Percentiles rank a stretch among this genome's conserved stretches.
Conservation (phyloP, 2,888 invertebrate species). For the Thelaira solivaga region DNA sequence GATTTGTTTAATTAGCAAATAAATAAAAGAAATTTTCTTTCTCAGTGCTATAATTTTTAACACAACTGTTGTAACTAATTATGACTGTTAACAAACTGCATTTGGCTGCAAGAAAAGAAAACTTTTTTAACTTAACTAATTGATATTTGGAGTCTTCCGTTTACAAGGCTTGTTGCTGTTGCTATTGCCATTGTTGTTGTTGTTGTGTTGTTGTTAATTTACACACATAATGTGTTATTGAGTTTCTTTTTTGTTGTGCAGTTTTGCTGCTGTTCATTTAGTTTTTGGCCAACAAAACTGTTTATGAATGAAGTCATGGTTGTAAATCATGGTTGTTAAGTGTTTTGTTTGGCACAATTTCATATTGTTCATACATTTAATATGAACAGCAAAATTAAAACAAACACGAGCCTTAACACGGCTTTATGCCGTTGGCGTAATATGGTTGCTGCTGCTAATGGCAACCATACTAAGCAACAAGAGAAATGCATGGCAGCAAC, state of each 20-base stretch:
- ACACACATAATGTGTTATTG: conserved; percentile 15
- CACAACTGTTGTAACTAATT: background rate
- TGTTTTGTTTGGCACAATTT: too few relatives aligned
- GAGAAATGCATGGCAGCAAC: too few relatives aligned
- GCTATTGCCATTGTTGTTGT: too few relatives aligned
- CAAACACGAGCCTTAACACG: conserved; percentile 24
- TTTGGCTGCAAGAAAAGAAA: background rate
- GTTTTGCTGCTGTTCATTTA: too few relatives aligned
- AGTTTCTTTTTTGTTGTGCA: background rate
- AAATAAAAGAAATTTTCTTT: background rate
- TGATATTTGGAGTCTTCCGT: conserved; percentile 41
- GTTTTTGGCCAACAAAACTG: conserved; percentile 21
- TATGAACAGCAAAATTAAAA: background rate
- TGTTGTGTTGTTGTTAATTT: conserved; percentile 27
- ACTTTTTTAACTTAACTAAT: conserved; percentile 24
- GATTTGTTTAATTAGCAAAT: too few relatives aligned
- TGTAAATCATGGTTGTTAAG: conserved; percentile 15
- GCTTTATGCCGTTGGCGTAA: conserved; percentile 1
- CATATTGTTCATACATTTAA: too few relatives aligned
- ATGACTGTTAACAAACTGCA: background rate
- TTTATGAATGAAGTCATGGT: conserved; percentile 47
- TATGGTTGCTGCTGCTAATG: background rate
- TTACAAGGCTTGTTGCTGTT: too few relatives aligned
- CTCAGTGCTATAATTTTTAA: background rate
- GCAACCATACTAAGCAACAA: background rate